These are phyloP conservation scores for Paradisaea rubra DNA, from an alignment of 2,113 vertebrate species.

Conservation along the genomic window DNA sequence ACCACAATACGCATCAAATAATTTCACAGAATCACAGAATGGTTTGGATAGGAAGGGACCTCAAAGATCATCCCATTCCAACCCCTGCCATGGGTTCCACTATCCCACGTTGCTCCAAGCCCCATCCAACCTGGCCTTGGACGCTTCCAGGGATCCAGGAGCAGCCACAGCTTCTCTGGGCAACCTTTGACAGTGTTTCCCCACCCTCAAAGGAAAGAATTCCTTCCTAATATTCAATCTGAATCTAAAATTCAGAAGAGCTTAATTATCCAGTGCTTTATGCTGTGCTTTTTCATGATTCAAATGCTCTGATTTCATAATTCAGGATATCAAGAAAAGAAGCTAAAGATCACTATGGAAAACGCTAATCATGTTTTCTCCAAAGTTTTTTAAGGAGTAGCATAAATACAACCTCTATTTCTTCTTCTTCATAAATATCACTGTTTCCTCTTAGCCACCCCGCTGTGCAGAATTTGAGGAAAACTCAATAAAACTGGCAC, in stretches of 20 bases:
- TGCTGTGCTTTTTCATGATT: not conserved
- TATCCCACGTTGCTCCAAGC: not conserved
- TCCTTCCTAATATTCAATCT: not conserved
- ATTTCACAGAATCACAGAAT: not conserved
- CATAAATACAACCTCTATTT: not conserved
- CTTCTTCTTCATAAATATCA: not conserved
- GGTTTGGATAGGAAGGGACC: not conserved
- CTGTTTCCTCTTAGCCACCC: not conserved
- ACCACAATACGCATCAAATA: not conserved
- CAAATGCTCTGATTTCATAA: not conserved
- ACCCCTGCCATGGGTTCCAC: not conserved
- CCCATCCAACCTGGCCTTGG: not conserved
- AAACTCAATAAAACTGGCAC: not conserved
- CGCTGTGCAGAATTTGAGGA: not conserved
- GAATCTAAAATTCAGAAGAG: not conserved
- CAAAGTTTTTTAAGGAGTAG: not conserved
- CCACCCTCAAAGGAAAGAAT: not conserved
- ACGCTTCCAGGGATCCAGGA: not conserved
- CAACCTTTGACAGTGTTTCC: not conserved
- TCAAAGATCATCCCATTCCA: not conserved
- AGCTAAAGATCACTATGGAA: not conserved
- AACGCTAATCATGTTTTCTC: not conserved
- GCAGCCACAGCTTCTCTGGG: not conserved
- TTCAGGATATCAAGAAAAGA: not conserved
- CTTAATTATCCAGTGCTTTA: not conserved